These are phyloP conservation scores for Harpagoxenus sublaevis DNA, from an alignment of 2,888 invertebrate genomes.

Conservation along the genomic window DNA sequence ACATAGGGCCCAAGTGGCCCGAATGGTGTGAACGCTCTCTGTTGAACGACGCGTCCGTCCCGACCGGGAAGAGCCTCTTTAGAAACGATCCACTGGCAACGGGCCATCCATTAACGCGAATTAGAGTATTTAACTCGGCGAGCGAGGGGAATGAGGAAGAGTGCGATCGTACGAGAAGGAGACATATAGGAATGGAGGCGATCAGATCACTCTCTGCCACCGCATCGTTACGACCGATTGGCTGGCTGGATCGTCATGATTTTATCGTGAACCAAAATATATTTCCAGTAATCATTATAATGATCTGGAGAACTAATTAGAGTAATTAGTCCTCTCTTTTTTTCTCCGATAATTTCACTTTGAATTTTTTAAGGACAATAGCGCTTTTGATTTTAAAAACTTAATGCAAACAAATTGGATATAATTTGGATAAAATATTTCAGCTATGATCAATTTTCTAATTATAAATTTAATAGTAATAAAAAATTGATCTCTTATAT, in stretches of 20 bases:
- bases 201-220: slow-evolving; percentile 35
- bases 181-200: slow-evolving; percentile 49
- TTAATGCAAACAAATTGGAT: too few relatives aligned
- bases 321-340: too few relatives aligned
- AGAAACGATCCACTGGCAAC: slow-evolving; percentile 76
- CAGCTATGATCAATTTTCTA: too few relatives aligned
- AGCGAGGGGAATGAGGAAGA: slow-evolving; percentile 57
- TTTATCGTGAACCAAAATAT: slow-evolving; percentile 15
- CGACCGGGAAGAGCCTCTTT: slow-evolving; percentile 71
- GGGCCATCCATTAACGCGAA: slow-evolving; percentile 83
- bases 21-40: slow-evolving; percentile 68
- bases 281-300: neutral
- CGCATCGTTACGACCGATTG: slow-evolving; percentile 33
- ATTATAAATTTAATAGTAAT: neutral
- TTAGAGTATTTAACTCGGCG: slow-evolving; percentile 81
- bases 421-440: neutral
- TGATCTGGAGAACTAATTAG: too few relatives aligned
- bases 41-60: slow-evolving; percentile 62
- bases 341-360: neutral
- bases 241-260: slow-evolving; percentile 57
- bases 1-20: slow-evolving; percentile 17
- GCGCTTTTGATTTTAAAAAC: neutral
- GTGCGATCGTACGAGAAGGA: slow-evolving; percentile 16
- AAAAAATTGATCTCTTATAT: neutral
- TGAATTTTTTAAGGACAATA: neutral